Percentiles rank a stretch among this genome's conserved stretches.
Evolutionary conservation across 2,888 invertebrate species (phyloP).

Genomic region (Drosophila putrida): DNA sequence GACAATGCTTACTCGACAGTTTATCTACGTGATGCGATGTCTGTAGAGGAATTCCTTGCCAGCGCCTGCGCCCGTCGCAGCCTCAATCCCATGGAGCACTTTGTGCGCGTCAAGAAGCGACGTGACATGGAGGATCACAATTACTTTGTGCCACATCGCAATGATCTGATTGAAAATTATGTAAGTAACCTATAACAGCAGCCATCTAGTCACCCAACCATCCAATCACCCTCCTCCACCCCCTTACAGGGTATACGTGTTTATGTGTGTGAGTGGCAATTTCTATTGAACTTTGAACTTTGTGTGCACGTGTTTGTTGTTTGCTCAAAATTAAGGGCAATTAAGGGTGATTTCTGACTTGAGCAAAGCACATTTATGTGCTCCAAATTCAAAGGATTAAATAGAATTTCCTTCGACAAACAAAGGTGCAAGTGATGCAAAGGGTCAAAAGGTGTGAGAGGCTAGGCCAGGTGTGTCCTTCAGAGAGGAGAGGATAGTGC

Average conservation of each 20-base stretch:
- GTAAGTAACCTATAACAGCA: slow-evolving; percentile 87
- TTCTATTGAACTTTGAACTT: slow-evolving; percentile 38
- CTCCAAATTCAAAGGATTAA: slow-evolving; percentile 46
- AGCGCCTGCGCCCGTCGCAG: slow-evolving; percentile 96
- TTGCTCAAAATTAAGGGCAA: slow-evolving; percentile 54
- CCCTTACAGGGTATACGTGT: slow-evolving; percentile 2
- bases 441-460: slow-evolving; percentile 3
- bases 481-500: no score
- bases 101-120: slow-evolving; percentile 97
- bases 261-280: slow-evolving; percentile 12
- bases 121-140: slow-evolving; percentile 98
- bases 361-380: slow-evolving; percentile 11
- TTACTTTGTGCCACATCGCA: slow-evolving; percentile 97
- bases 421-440: slow-evolving; percentile 19
- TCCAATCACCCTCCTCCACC: not conserved
- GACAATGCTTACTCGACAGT: slow-evolving; percentile 94
- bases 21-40: slow-evolving; percentile 95
- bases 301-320: slow-evolving; percentile 42
- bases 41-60: slow-evolving; percentile 97
- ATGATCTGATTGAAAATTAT: slow-evolving; percentile 97
- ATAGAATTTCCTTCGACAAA: slow-evolving; percentile 27
- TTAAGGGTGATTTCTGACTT: slow-evolving; percentile 29
- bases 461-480: not conserved
- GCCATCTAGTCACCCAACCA: not conserved
- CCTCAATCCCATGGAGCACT: slow-evolving; percentile 97